phyloP scores from a whole-genome alignment of 35 echinoderm and acorn worm genomes.

The Ophioderma brevispina region DNA sequence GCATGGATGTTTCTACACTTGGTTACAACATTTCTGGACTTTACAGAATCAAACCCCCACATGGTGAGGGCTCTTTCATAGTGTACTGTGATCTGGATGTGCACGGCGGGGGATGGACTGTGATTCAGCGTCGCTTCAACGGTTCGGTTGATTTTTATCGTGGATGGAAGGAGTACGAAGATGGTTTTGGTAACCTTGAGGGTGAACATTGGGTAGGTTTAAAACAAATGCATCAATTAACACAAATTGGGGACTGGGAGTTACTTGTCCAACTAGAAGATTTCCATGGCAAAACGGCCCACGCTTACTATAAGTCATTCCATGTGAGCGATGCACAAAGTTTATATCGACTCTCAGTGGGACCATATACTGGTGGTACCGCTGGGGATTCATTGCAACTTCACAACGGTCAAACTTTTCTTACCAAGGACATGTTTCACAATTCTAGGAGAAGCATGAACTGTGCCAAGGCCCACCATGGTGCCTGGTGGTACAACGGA shows the following conservation, averaged over 20 bases:
- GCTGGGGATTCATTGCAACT: background rate
- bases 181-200: background rate
- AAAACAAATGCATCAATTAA: background rate
- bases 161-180: background rate
- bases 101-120: background rate
- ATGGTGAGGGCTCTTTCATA: background rate
- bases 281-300: background rate
- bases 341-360: background rate
- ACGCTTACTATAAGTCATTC: background rate
- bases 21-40: too few relatives aligned
- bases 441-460: background rate
- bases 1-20: too few relatives aligned
- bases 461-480: background rate
- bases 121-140: background rate
- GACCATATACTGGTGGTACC: background rate
- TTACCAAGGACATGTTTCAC: background rate
- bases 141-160: background rate
- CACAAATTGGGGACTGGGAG: background rate
- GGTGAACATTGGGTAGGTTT: background rate
- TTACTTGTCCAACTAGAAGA: background rate
- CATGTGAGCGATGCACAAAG: background rate
- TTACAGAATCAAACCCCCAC: background rate
- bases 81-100: background rate
- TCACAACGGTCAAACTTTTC: background rate
- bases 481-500: background rate